phyloP scores from a whole-genome alignment of 2,888 invertebrate species.

The Erebia ligea region DNA sequence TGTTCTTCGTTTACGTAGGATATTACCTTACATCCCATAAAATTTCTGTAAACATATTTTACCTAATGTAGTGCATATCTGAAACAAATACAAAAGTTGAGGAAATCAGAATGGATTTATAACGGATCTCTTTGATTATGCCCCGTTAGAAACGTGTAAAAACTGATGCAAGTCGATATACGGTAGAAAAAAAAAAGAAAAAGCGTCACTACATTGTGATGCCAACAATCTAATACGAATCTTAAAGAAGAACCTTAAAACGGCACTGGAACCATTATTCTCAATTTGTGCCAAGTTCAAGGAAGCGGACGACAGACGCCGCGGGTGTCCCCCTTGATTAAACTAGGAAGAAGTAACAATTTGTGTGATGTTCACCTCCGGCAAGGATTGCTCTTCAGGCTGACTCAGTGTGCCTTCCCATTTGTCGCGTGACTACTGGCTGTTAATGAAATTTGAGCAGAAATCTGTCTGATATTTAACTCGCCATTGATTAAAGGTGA shows the following conservation, averaged over 20 bases:
- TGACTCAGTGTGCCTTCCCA: constrained; percentile 14
- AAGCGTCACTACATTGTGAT: not conserved
- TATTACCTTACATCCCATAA: too few species aligned
- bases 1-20: too few species aligned
- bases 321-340: constrained; percentile 83
- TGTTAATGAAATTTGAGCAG: constrained; percentile 15
- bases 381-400: constrained; percentile 61
- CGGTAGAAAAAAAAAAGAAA: not conserved
- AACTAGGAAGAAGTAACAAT: constrained; percentile 76
- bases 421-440: not conserved
- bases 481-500: not conserved
- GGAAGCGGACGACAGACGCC: constrained; percentile 65
- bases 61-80: too few species aligned
- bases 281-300: constrained; percentile 77
- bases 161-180: too few species aligned
- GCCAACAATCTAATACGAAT: constrained; percentile 19
- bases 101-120: too few species aligned
- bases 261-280: constrained; percentile 74
- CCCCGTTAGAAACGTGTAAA: too few species aligned
- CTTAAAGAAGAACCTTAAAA: constrained; percentile 59
- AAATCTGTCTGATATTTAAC: not conserved
- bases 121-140: too few species aligned
- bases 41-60: too few species aligned
- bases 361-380: constrained; percentile 67
- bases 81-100: too few species aligned